These are phyloP conservation scores for Leistus spinibarbis DNA, from an alignment of 2,888 invertebrate species.

Conservation along the genomic window DNA sequence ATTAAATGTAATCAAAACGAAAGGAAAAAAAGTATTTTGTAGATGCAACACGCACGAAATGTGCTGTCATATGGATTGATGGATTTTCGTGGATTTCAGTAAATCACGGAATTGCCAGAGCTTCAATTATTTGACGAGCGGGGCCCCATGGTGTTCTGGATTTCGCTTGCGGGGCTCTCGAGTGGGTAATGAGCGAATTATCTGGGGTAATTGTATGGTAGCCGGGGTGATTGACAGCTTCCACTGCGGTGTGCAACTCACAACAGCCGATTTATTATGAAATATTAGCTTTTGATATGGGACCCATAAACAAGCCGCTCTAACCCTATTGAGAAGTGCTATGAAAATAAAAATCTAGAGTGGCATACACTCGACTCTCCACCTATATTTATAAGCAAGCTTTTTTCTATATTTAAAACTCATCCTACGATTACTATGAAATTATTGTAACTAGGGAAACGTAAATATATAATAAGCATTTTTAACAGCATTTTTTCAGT, in stretches of 20 bases:
- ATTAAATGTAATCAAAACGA: slow-evolving; percentile 52
- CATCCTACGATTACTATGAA: too few relatives aligned
- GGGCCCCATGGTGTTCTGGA: background rate
- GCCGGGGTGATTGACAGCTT: slow-evolving; percentile 54
- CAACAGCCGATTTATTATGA: slow-evolving; percentile 14
- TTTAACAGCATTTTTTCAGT: too few relatives aligned
- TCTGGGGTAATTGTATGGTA: slow-evolving; percentile 37
- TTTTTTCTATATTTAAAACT: too few relatives aligned
- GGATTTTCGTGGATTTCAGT: slow-evolving; percentile 42
- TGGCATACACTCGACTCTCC: too few relatives aligned
- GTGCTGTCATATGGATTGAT: slow-evolving; percentile 41
- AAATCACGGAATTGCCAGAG: slow-evolving; percentile 43
- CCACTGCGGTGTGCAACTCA: slow-evolving; percentile 38
- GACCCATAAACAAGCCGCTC: background rate
- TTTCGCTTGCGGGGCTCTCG: background rate
- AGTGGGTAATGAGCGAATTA: slow-evolving; percentile 41
- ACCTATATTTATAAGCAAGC: too few relatives aligned
- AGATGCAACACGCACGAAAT: slow-evolving; percentile 48
- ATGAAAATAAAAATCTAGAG: too few relatives aligned
- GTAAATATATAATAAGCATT: too few relatives aligned
- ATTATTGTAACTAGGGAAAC: too few relatives aligned
- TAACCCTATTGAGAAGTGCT: too few relatives aligned
- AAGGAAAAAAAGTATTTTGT: background rate
- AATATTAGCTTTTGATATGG: slow-evolving; percentile 13
- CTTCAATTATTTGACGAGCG: background rate